Evolutionary conservation across 2,797 vertebrate genomes (phyloP).

Genomic region (Chaunax sp.): DNA sequence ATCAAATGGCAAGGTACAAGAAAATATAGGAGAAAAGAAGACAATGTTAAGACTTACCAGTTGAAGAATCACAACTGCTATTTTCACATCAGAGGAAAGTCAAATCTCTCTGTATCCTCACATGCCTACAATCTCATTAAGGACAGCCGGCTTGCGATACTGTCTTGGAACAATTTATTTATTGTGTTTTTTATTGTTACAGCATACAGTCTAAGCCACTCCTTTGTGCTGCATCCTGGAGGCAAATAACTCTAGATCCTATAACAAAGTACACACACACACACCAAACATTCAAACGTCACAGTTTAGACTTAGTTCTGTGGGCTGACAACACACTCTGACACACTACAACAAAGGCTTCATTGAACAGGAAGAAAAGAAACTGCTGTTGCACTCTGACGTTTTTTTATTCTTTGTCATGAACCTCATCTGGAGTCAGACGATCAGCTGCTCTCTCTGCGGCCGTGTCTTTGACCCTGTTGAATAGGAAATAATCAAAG

Average conservation of each 20-base stretch:
- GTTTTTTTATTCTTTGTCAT: constrained; percentile 11
- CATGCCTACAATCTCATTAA: background rate
- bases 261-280: constrained; percentile 31
- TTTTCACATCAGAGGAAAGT: constrained; percentile 10
- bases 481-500: constrained; percentile 1
- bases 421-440: constrained; percentile 42
- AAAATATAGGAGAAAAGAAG: background rate
- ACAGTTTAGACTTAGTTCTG: constrained; percentile 39
- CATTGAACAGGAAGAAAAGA: background rate
- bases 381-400: background rate
- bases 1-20: background rate
- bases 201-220: constrained; percentile 43
- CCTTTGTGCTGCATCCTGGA: constrained; percentile 60
- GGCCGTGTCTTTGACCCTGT: constrained; percentile 24
- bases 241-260: constrained; percentile 45
- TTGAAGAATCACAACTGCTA: constrained; percentile 12
- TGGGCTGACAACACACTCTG: background rate
- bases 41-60: constrained; percentile 55
- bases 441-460: constrained; percentile 16
- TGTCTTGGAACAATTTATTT: constrained; percentile 6
- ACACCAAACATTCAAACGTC: constrained; percentile 10
- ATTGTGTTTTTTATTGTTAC: constrained; percentile 14
- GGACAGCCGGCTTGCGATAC: background rate
- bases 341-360: background rate
- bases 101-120: constrained; percentile 8